Evolutionary conservation across 2,797 vertebrate species (phyloP), one percentile per base, ranked within the genome.

Genomic region (Selene dorsalis): DNA sequence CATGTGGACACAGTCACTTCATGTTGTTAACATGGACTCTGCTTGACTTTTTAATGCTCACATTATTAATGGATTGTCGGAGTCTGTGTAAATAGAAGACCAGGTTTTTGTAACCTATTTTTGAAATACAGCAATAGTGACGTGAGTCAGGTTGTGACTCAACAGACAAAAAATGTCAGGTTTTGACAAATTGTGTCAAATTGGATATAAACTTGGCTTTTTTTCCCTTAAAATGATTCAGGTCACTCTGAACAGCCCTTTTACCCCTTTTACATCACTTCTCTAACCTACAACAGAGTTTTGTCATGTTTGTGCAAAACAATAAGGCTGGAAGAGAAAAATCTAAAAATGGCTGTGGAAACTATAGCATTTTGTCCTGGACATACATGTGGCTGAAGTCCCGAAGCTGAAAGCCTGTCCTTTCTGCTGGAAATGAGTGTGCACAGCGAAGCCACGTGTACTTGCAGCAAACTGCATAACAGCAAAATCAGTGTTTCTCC

Each of bases 241-340:
- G 73, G 79, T 82, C 70, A 77, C 11, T 59, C 18, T 56, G 30
- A 73, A 48, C 24, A 32, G 58, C 45, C 38, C 10, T 22, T 61
- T 65, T 4, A n/a, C 22, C 59, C 32, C 12, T 55, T 63, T 62
- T 62, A 55, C 20, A 70, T 28, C 45, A 38, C 32, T 68, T 60
- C 47, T 65, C 61, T 75, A 80, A 87, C 79, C 73, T 72, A 89
- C 62, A 82, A 45, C 48, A 47, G 56, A 69, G 69, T 74, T 79
- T 64, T 38, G 62, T 55, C 72, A 61, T 83, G 70, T 83, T 84
- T 77, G 55, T 75, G 43, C 10, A 57, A 56, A 76, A 68, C 3
- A 30, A 30, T 3, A 65, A 12, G 5, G 45, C 45, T 60, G 20
- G 26, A 69, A 65, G 70, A 73, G 39, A 35, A 62, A 39, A 67